A percentile compares a stretch with the other conserved stretches of the same genome.
These are phyloP conservation scores for Dermolepida albohirtum DNA, from an alignment of 2,888 invertebrate genomes.

Conservation along the genomic window DNA sequence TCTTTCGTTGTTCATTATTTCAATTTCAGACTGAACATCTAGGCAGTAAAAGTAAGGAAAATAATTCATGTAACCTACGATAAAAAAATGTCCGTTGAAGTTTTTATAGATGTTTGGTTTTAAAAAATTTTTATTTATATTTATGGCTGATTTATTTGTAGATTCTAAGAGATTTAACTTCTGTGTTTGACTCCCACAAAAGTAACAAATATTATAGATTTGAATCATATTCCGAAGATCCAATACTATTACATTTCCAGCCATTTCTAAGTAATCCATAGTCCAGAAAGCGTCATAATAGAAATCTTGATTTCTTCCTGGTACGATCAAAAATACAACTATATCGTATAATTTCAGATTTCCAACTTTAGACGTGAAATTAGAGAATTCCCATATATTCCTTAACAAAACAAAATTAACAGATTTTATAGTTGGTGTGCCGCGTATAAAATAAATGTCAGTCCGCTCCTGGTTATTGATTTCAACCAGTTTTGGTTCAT, in stretches of 20 bases:
- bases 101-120: slow-evolving; percentile 44
- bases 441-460: not conserved
- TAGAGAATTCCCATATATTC: slow-evolving; percentile 8
- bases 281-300: slow-evolving; percentile 38
- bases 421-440: not conserved
- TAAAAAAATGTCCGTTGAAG: slow-evolving; percentile 45
- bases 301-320: not conserved
- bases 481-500: too few relatives aligned
- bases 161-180: slow-evolving; percentile 32
- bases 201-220: slow-evolving; percentile 48
- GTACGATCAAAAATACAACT: slow-evolving; percentile 8
- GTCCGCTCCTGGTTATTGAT: too few relatives aligned
- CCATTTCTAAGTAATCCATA: slow-evolving; percentile 44
- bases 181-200: slow-evolving; percentile 42
- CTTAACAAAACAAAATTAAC: slow-evolving; percentile 22
- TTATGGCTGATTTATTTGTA: slow-evolving; percentile 11
- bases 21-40: not conserved
- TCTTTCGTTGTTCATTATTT: slow-evolving; percentile 1
- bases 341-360: slow-evolving; percentile 22
- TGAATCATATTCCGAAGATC: slow-evolving; percentile 33
- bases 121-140: slow-evolving; percentile 28
- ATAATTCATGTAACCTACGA: slow-evolving; percentile 46
- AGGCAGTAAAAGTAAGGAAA: slow-evolving; percentile 48
- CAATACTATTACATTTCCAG: slow-evolving; percentile 49
- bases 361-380: slow-evolving; percentile 9